These are phyloP conservation scores for Clarias laeviceps DNA, from an alignment of 2,797 vertebrate species.

Conservation along the genomic window DNA sequence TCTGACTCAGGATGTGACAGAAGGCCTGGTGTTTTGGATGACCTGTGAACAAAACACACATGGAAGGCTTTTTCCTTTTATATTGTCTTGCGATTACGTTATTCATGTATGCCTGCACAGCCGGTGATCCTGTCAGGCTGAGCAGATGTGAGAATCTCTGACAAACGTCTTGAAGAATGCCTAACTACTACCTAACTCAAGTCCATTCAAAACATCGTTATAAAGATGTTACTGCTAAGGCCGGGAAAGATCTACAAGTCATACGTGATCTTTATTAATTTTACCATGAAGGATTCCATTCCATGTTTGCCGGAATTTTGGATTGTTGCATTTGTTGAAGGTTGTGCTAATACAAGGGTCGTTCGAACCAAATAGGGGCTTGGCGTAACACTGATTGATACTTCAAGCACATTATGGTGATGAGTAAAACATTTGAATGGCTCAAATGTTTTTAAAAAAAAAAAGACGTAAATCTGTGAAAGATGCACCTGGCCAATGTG, in stretches of 20 bases:
- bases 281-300: background rate
- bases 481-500: too few species aligned
- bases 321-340: too few species aligned
- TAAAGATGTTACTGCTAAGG: background rate
- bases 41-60: slow-evolving; percentile 43
- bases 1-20: slow-evolving; percentile 50
- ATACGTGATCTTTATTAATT: background rate
- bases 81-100: slow-evolving; percentile 48
- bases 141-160: slow-evolving; percentile 25
- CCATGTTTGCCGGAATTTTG: background rate
- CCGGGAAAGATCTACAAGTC: background rate
- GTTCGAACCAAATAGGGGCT: too few species aligned
- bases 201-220: background rate
- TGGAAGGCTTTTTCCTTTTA: slow-evolving; percentile 43
- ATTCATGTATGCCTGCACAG: slow-evolving; percentile 30
- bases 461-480: too few species aligned
- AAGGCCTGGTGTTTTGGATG: slow-evolving; percentile 47
- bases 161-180: background rate
- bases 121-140: slow-evolving; percentile 8
- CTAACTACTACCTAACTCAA: background rate
- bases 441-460: too few species aligned
- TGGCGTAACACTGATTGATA: too few species aligned
- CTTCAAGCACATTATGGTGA: too few species aligned
- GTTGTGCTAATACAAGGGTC: too few species aligned
- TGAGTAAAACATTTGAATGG: too few species aligned